Percentiles rank a stretch among this genome's conserved stretches.
phyloP scores from a whole-genome alignment of 1,140 invertebrate genomes.

The Macrosteles quadrilineatus region DNA sequence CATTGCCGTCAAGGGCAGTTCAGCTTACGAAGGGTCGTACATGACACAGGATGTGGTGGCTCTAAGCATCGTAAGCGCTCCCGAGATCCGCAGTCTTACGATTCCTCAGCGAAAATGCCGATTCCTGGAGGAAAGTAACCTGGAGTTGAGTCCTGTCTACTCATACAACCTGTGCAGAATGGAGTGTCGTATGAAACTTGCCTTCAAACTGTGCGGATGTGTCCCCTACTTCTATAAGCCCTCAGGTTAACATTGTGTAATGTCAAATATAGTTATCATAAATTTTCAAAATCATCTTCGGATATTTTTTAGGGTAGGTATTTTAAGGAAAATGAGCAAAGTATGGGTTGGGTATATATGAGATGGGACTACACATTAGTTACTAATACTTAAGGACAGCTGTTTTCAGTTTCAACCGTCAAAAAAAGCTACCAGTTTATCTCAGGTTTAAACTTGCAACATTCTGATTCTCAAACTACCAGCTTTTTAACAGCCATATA shows the following conservation, averaged over 20 bases:
- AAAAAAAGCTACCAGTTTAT: no score
- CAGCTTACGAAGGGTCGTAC: slow-evolving; percentile 9
- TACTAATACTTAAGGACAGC: no score
- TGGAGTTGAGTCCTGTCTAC: slow-evolving; percentile 62
- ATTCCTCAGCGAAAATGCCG: slow-evolving; percentile 64
- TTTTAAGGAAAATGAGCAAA: no score
- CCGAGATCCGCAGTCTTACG: slow-evolving; percentile 50
- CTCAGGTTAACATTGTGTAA: no score
- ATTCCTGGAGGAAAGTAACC: slow-evolving; percentile 62
- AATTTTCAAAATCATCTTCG: background rate
- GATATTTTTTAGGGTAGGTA: slow-evolving; percentile 2
- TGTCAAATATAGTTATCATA: slow-evolving; percentile 32
- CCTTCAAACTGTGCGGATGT: slow-evolving; percentile 60
- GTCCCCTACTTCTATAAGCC: slow-evolving; percentile 64
- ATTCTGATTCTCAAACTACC: no score
- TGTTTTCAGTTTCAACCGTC: no score
- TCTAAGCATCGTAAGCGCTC: slow-evolving; percentile 49
- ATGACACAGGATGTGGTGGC: slow-evolving; percentile 47
- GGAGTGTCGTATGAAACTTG: slow-evolving; percentile 62
- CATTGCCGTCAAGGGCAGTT: slow-evolving; percentile 51
- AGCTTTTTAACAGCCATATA: no score
- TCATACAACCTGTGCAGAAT: slow-evolving; percentile 65
- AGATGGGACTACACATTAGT: no score
- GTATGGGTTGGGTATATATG: no score
- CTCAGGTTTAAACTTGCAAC: no score